Evolutionary conservation across 2,113 vertebrate genomes (phyloP).

Genomic region (Semnopithecus entellus): DNA sequence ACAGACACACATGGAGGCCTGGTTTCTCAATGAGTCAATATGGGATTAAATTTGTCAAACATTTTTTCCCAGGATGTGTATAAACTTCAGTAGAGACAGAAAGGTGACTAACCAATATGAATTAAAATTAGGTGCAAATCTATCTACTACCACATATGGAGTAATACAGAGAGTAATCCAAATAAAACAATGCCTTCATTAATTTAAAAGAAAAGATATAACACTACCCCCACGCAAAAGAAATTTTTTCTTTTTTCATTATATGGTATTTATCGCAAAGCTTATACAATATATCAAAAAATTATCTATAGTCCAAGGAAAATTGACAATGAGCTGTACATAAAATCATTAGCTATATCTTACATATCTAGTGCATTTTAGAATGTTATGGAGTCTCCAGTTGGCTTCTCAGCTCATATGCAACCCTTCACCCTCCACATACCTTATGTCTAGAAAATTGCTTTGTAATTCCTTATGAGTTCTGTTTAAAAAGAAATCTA

Average conservation of each 20-base stretch:
- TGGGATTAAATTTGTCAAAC: neutral
- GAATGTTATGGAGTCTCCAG: neutral
- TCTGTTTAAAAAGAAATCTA: slow-evolving; percentile 56
- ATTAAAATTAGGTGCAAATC: neutral
- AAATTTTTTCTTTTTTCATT: neutral
- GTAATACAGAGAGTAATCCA: neutral
- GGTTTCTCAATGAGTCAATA: neutral
- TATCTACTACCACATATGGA: neutral
- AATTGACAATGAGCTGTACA: neutral
- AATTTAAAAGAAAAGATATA: neutral
- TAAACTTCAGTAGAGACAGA: neutral
- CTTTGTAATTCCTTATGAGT: neutral
- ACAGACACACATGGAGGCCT: neutral
- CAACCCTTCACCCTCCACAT: neutral
- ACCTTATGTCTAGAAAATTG: neutral
- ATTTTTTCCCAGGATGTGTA: neutral
- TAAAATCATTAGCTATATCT: neutral
- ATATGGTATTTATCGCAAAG: neutral
- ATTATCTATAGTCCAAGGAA: neutral
- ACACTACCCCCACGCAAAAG: neutral
- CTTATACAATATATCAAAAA: neutral
- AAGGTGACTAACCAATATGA: neutral
- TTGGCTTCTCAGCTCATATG: neutral
- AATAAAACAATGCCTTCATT: neutral
- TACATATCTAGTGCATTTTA: neutral